These are phyloP conservation scores for Phaetusa simplex DNA, from an alignment of 2,113 vertebrate genomes.

Conservation along the genomic window DNA sequence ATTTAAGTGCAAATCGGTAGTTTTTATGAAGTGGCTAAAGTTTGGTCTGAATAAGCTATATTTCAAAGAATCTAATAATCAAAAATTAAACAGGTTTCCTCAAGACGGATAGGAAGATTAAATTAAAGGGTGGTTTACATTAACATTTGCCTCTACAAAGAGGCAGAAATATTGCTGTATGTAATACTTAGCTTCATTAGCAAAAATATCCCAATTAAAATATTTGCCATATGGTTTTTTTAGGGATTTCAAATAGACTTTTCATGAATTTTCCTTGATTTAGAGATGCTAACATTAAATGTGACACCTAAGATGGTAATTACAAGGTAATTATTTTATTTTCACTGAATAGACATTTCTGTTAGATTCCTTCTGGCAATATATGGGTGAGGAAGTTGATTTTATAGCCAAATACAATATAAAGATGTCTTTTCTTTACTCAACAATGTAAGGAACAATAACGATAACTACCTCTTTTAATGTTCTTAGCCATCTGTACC, in stretches of 20 bases:
- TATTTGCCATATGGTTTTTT: constrained; percentile 34
- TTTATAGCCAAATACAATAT: constrained; percentile 51
- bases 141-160: background rate
- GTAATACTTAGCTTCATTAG: constrained; percentile 27
- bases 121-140: background rate
- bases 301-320: constrained; percentile 41
- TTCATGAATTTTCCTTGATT: constrained; percentile 56
- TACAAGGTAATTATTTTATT: constrained; percentile 62
- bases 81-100: background rate
- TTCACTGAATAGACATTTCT: constrained; percentile 32
- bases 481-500: background rate
- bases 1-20: constrained; percentile 25
- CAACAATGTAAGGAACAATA: background rate
- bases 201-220: constrained; percentile 63
- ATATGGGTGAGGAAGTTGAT: constrained; percentile 41
- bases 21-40: constrained; percentile 37
- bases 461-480: constrained; percentile 5
- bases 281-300: constrained; percentile 31
- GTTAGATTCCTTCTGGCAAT: constrained; percentile 30
- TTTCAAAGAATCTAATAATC: constrained; percentile 9
- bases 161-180: constrained; percentile 6
- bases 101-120: background rate
- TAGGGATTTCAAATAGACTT: constrained; percentile 41
- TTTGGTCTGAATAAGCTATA: background rate
- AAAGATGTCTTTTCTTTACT: constrained; percentile 31